A percentile compares a stretch with the other conserved stretches of the same genome.
Conservation (phyloP, 1,140 invertebrate species). For the Habropoda laboriosa region DNA sequence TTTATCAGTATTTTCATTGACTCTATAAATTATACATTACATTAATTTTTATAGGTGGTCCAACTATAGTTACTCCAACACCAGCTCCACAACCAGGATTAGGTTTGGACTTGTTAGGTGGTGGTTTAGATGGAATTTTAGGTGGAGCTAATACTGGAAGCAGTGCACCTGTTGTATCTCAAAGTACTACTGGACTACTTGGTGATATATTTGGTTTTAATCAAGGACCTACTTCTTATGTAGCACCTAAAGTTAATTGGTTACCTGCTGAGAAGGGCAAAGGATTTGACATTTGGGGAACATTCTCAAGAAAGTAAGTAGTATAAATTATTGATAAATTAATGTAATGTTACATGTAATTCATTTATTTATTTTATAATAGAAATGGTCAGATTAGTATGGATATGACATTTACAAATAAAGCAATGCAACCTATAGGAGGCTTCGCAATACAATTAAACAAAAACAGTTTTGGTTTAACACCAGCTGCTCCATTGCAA, state of each 20-base stretch:
- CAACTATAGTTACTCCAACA: conserved; percentile 81
- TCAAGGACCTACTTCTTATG: conserved; percentile 86
- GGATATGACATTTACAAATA: conserved; percentile 98
- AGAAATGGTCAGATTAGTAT: conserved; percentile 94
- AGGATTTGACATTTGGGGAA: conserved; percentile 98
- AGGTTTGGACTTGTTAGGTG: conserved; percentile 91
- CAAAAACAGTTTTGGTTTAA: conserved; percentile 98
- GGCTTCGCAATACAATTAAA: conserved; percentile 99
- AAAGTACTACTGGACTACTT: conserved; percentile 87
- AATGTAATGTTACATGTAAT: neutral
- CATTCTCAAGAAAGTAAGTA: conserved; percentile 90
- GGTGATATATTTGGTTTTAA: conserved; percentile 95
- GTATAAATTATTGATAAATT: neutral
- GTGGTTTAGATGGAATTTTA: conserved; percentile 77
- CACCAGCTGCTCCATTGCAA: conserved; percentile 91
- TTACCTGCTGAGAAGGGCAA: conserved; percentile 97
- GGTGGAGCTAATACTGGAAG: conserved; percentile 74
- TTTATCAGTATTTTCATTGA: neutral
- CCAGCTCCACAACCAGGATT: conserved; percentile 84
- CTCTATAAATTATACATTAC: neutral
- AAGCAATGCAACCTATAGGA: conserved; percentile 98
- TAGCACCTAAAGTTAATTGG: conserved; percentile 94
- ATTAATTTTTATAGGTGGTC: conserved; percentile 70
- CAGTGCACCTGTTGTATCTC: conserved; percentile 77
- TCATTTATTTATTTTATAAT: conserved; percentile 44